These are phyloP conservation scores for Aphelinus certus DNA, from an alignment of 1,140 invertebrate species.

Conservation along the genomic window DNA sequence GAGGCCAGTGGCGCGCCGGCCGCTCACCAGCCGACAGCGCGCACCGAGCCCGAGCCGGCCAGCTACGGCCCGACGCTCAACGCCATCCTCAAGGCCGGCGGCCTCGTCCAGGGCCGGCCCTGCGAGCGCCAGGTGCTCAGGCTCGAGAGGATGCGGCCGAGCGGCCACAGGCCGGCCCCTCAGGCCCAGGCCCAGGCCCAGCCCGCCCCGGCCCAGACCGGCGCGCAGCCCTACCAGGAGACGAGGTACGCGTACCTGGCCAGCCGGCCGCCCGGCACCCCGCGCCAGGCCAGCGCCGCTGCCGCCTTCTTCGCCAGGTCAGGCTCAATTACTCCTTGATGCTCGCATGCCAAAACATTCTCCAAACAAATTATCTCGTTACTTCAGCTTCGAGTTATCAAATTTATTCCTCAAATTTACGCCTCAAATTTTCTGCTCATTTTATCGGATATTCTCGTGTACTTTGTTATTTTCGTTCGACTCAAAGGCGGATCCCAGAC, in stretches of 20 bases:
- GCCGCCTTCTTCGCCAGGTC: slow-evolving; percentile 66
- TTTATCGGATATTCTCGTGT: no score
- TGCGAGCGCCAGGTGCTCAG: slow-evolving; percentile 51
- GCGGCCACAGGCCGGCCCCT: not conserved
- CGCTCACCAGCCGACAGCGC: slow-evolving; percentile 60
- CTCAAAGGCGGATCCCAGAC: no score
- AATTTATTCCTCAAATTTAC: no score
- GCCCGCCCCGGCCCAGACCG: no score
- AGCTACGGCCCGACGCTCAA: slow-evolving; percentile 39
- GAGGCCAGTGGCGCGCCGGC: slow-evolving; percentile 63
- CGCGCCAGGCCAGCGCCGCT: slow-evolving; percentile 62
- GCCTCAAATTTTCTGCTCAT: no score
- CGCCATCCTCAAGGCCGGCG: slow-evolving; percentile 49
- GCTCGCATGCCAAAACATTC: no score
- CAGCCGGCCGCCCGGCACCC: slow-evolving; percentile 61
- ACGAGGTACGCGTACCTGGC: slow-evolving; percentile 64
- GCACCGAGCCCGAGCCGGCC: slow-evolving; percentile 3
- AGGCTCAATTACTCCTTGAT: not conserved
- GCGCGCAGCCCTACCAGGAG: slow-evolving; percentile 57
- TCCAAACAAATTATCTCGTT: no score
- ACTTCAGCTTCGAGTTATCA: no score
- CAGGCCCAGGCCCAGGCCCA: slow-evolving; percentile 40
- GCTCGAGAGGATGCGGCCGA: not conserved
- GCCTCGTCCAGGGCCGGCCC: slow-evolving; percentile 52
- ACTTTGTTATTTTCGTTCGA: no score